These are phyloP conservation scores for Linepithema humile DNA, from an alignment of 1,140 invertebrate genomes.

Conservation along the genomic window DNA sequence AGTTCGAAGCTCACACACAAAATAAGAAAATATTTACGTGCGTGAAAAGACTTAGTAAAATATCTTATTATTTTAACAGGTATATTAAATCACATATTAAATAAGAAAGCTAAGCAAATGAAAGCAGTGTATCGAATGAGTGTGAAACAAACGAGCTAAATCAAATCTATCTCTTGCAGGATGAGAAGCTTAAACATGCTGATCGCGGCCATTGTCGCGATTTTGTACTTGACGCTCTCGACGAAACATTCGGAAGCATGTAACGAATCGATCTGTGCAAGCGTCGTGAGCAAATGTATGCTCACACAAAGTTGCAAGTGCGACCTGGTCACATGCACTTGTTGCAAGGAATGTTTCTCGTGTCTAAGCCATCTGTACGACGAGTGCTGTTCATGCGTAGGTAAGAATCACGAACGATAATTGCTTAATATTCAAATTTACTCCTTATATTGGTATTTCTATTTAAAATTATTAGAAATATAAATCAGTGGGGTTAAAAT, in stretches of 20 bases:
- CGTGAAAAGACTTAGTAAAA: too few species aligned
- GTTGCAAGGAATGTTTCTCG: slow-evolving; percentile 96
- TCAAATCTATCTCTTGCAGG: slow-evolving; percentile 62
- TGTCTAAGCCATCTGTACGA: slow-evolving; percentile 95
- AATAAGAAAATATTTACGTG: too few species aligned
- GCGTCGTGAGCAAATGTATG: slow-evolving; percentile 98
- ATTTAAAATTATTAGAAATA: too few species aligned
- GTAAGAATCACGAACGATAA: slow-evolving; percentile 85
- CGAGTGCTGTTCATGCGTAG: slow-evolving; percentile 98
- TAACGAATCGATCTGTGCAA: slow-evolving; percentile 96
- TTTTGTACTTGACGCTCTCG: slow-evolving; percentile 63
- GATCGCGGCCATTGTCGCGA: slow-evolving; percentile 61
- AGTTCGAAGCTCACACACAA: too few species aligned
- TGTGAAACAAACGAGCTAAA: too few species aligned
- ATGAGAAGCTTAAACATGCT: slow-evolving; percentile 72
- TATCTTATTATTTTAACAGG: too few species aligned
- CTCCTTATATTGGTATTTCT: background rate
- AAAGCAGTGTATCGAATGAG: too few species aligned
- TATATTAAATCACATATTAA: too few species aligned
- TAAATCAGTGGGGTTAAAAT: too few species aligned
- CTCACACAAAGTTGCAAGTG: slow-evolving; percentile 98
- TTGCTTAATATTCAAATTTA: background rate
- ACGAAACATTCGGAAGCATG: slow-evolving; percentile 83
- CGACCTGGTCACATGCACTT: slow-evolving; percentile 93
- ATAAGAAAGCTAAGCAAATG: too few species aligned